phyloP scores from a whole-genome alignment of 2,113 vertebrate genomes.

The Lepus timidus region DNA sequence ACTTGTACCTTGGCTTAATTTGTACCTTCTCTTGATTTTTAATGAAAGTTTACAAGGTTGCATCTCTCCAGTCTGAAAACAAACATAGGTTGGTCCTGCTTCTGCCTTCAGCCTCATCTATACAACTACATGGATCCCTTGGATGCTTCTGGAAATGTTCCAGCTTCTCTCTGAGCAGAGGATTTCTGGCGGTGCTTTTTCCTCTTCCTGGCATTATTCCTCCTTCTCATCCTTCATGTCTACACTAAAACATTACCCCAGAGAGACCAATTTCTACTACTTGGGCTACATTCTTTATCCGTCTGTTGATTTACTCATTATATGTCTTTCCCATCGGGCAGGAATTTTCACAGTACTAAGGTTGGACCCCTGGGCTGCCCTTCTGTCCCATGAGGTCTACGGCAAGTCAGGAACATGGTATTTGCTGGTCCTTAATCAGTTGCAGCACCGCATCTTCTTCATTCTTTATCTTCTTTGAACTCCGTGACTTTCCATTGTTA shows the following conservation, averaged over 20 bases:
- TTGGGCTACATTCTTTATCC: neutral
- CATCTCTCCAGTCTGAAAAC: neutral
- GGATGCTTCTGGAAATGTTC: neutral
- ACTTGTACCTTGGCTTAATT: neutral
- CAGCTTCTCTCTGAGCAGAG: neutral
- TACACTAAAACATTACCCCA: neutral
- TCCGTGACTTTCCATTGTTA: neutral
- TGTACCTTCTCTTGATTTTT: slow-evolving; percentile 24
- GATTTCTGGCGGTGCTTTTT: neutral
- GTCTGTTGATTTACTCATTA: neutral
- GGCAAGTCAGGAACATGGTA: neutral
- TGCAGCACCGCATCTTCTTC: neutral
- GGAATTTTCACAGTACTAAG: neutral
- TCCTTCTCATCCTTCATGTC: neutral
- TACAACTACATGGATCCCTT: neutral
- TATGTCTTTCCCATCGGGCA: neutral
- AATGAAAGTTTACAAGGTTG: neutral
- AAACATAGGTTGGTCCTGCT: neutral
- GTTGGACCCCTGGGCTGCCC: neutral
- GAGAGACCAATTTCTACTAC: neutral
- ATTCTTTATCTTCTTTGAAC: neutral
- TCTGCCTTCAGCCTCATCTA: neutral
- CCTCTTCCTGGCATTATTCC: neutral
- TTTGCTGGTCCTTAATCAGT: neutral
- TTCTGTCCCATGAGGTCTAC: neutral